These are phyloP conservation scores for Drosophila paranaensis DNA, from an alignment of 2,888 invertebrate genomes.

Conservation along the genomic window DNA sequence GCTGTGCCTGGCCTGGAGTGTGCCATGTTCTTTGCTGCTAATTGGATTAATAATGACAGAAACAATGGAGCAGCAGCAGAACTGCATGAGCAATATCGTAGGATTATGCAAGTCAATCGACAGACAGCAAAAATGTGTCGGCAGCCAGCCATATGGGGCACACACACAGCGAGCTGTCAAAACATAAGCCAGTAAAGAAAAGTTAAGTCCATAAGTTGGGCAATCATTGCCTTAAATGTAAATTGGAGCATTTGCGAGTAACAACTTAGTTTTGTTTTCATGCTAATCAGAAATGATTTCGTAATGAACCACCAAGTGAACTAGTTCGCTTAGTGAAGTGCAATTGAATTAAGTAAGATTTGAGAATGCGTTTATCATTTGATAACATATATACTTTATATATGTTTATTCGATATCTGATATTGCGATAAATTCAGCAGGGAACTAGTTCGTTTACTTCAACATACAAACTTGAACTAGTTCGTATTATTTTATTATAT, in stretches of 20 bases:
- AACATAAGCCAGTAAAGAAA: constrained; percentile 35
- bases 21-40: constrained; percentile 65
- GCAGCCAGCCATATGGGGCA: constrained; percentile 37
- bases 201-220: constrained; percentile 38
- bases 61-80: constrained; percentile 60
- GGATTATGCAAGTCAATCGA: constrained; percentile 67
- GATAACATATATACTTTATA: background rate
- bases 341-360: background rate
- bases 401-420: background rate
- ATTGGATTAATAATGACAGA: constrained; percentile 77
- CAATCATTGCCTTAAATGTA: constrained; percentile 26
- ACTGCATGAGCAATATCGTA: constrained; percentile 38
- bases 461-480: background rate
- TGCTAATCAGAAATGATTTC: constrained; percentile 27
- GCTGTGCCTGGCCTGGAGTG: constrained; percentile 35
- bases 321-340: constrained; percentile 9
- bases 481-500: too few relatives aligned
- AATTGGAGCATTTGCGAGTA: constrained; percentile 24
- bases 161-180: constrained; percentile 51
- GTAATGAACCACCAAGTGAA: constrained; percentile 9
- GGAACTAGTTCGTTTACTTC: background rate
- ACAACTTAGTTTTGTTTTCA: constrained; percentile 4
- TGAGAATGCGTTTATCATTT: too few relatives aligned
- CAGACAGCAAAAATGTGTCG: constrained; percentile 43
- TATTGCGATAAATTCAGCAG: too few relatives aligned